Base-by-base conservation (phyloP, 2,888 invertebrate genomes). In the Macroteleia sp. region DNA sequence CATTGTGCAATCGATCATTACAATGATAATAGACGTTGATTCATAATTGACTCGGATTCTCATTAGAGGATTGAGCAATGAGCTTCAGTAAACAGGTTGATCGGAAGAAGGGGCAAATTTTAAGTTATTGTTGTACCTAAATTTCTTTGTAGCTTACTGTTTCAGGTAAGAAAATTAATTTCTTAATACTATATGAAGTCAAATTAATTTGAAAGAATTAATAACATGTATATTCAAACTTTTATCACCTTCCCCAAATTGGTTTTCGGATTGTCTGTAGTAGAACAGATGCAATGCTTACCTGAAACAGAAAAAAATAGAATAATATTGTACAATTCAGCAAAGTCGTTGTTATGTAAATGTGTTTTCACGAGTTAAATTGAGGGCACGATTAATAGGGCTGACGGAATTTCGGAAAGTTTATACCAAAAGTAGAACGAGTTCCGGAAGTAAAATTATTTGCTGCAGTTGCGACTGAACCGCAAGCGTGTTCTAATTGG, bases 401-500 rank as follows among this genome's bases (percentile, higher is more conserved):
- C 52, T 48, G 67, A 66, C 64, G 56, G 59, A 48, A 78, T 69
- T 73, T 62, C 57, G 32, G 69, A 59, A 78, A 76, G 52, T 76
- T 69, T 42, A 56, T 28, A 25, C 28, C 25, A 16, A 69, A 75
- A 75, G 66, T 69, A 42, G 54, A 50, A 64, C 32, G 44, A 56
- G 61, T 56, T 61, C 2, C 48, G 56, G 61, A 56, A 71, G 77
- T 67, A 34, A 67, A 77, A 77, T 73, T 67, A 77, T 77, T 71
- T 71, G 71, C 71, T 28, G 41, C 71, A 62, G 67, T 77, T 61
- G 66, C 66, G 8, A 64, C 59, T 19, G 56, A 46, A 77, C 77
- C 67, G 25, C 67, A 73, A 67, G 17, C 41, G 67, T 62, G 56
- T 69, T 73, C 69, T 77, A 77, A 77, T 77, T 73, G 61, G 69